A percentile compares a stretch with the other conserved stretches of the same genome.
These are phyloP conservation scores for Pseudomyrmex flavicornis DNA, from an alignment of 1,140 invertebrate genomes.

Conservation along the genomic window DNA sequence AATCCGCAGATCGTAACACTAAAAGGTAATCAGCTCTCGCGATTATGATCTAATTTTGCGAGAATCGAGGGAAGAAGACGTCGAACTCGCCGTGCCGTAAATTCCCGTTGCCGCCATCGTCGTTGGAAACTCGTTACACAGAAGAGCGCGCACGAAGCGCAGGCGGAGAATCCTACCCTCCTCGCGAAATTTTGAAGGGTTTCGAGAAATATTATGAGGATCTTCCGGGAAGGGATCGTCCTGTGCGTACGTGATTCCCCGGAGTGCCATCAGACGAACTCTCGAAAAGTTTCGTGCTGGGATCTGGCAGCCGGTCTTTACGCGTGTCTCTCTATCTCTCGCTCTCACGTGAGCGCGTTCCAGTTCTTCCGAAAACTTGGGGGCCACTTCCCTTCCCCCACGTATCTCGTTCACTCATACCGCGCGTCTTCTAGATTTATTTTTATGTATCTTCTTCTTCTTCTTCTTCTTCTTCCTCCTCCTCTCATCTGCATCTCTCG, in stretches of 20 bases:
- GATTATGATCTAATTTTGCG: slow-evolving; percentile 35
- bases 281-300: slow-evolving; percentile 67
- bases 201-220: slow-evolving; percentile 70
- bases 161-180: slow-evolving; percentile 43
- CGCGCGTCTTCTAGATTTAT: slow-evolving; percentile 43
- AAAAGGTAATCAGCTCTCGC: slow-evolving; percentile 20
- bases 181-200: slow-evolving; percentile 63
- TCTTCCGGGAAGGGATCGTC: slow-evolving; percentile 21
- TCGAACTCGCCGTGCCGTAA: slow-evolving; percentile 62
- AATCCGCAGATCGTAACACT: background rate
- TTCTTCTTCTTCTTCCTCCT: background rate
- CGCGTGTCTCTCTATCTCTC: slow-evolving; percentile 54
- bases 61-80: slow-evolving; percentile 19
- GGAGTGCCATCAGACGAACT: slow-evolving; percentile 65
- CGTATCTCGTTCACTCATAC: slow-evolving; percentile 1
- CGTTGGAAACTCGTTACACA: slow-evolving; percentile 49
- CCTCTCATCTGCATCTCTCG: slow-evolving; percentile 1
- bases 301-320: slow-evolving; percentile 48
- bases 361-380: background rate
- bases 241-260: slow-evolving; percentile 62
- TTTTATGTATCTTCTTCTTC: slow-evolving; percentile 61
- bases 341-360: background rate
- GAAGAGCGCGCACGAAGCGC: background rate
- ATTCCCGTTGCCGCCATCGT: slow-evolving; percentile 18
- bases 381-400: background rate